These are phyloP conservation scores for Melieria omissa DNA, from an alignment of 2,888 invertebrate species.

Conservation along the genomic window DNA sequence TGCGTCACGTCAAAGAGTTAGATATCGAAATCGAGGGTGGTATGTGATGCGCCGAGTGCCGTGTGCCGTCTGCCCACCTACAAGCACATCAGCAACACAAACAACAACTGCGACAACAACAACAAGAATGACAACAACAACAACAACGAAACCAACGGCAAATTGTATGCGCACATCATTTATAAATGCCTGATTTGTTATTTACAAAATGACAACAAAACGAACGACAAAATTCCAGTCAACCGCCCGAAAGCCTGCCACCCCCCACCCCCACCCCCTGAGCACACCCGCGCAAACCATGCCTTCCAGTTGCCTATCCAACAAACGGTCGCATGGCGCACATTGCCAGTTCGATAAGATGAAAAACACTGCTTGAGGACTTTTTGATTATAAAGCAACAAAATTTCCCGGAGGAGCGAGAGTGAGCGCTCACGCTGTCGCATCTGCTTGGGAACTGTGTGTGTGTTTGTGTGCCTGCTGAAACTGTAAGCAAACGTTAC, in stretches of 20 bases:
- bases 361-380: slow-evolving; percentile 41
- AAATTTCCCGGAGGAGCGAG: not conserved
- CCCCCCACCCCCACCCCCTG: slow-evolving; percentile 7
- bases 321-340: too few relatives aligned
- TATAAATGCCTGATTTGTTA: slow-evolving; percentile 66
- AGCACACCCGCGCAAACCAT: slow-evolving; percentile 6
- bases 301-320: not conserved
- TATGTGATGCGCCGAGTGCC: not conserved
- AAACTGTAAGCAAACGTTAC: too few relatives aligned
- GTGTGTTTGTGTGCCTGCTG: not conserved
- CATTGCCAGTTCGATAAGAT: slow-evolving; percentile 10
- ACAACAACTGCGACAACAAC: too few relatives aligned
- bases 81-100: too few relatives aligned
- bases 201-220: slow-evolving; percentile 59
- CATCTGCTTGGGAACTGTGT: not conserved
- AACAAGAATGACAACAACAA: too few relatives aligned
- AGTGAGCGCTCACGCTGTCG: not conserved
- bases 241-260: slow-evolving; percentile 18
- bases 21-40: not conserved
- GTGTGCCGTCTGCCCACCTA: not conserved
- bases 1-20: slow-evolving; percentile 22
- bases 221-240: slow-evolving; percentile 27
- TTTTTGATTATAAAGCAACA: slow-evolving; percentile 36
- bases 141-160: slow-evolving; percentile 17
- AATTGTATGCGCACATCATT: slow-evolving; percentile 63